Conservation (phyloP, 2,113 vertebrate species). For the Malurus cyaneus region DNA sequence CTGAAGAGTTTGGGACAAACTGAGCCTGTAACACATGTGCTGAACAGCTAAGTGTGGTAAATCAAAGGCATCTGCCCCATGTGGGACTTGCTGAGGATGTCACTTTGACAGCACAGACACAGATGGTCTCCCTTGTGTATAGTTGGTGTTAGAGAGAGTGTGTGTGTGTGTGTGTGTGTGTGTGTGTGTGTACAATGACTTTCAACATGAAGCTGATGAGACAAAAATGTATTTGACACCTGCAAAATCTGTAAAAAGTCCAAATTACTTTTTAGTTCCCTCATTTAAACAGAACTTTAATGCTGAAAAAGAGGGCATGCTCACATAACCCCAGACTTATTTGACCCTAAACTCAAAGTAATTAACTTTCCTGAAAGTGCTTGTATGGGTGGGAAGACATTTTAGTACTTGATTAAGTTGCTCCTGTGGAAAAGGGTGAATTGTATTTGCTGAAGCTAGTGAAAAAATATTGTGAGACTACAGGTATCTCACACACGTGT, state of each 20-base stretch:
- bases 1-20: neutral
- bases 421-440: neutral
- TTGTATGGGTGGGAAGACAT: neutral
- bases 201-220: neutral
- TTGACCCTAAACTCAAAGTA: neutral
- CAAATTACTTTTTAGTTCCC: neutral
- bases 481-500: slow-evolving; percentile 30
- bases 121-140: neutral
- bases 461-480: neutral
- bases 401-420: neutral
- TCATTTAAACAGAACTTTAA: neutral
- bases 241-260: neutral
- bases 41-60: neutral
- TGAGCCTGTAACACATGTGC: neutral
- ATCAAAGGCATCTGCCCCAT: neutral
- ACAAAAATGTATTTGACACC: neutral
- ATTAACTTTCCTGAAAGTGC: neutral
- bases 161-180: neutral
- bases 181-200: neutral
- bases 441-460: neutral
- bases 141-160: neutral
- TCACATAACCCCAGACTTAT: neutral
- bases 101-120: neutral
- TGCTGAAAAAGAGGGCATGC: neutral
- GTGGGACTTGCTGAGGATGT: neutral